These are phyloP conservation scores for Tethya wilhelma DNA, from an alignment of 37 sponge, comb jelly and placozoan genomes.

Conservation along the genomic window DNA sequence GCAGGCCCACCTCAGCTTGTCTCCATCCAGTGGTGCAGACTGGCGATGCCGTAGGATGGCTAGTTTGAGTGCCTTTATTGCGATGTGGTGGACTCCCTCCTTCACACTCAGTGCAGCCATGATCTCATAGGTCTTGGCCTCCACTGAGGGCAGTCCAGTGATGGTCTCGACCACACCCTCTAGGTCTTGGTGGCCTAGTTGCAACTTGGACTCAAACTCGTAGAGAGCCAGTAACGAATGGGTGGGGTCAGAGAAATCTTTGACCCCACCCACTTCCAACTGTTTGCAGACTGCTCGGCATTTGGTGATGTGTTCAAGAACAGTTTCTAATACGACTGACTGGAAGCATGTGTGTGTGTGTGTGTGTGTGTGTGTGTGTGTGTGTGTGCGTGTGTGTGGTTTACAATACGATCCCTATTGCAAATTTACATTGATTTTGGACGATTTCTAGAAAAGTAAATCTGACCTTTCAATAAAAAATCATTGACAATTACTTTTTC, in stretches of 20 bases:
- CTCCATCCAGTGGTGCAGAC: conserved; percentile 8
- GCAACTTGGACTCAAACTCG: conserved; percentile 85
- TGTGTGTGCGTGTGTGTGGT: too few species aligned
- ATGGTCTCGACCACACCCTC: conserved; percentile 45
- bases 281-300: conserved; percentile 45
- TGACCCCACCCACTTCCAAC: conserved; percentile 11
- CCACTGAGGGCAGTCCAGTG: conserved; percentile 25
- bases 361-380: too few species aligned
- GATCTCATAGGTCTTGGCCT: conserved; percentile 78
- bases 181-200: conserved; percentile 50
- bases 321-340: conserved; percentile 1
- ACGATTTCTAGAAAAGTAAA: too few species aligned
- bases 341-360: too few species aligned
- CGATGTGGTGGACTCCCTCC: not conserved
- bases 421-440: too few species aligned
- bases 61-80: conserved; percentile 21
- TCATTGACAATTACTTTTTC: too few species aligned
- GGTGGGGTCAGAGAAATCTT: conserved; percentile 51
- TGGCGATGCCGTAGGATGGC: conserved; percentile 38
- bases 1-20: conserved; percentile 42
- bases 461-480: too few species aligned
- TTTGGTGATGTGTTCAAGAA: conserved; percentile 57
- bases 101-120: conserved; percentile 51
- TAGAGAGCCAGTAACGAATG: conserved; percentile 66
- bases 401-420: not conserved